Conservation (phyloP, 2,113 vertebrate species). For the Macroglossus sobrinus region DNA sequence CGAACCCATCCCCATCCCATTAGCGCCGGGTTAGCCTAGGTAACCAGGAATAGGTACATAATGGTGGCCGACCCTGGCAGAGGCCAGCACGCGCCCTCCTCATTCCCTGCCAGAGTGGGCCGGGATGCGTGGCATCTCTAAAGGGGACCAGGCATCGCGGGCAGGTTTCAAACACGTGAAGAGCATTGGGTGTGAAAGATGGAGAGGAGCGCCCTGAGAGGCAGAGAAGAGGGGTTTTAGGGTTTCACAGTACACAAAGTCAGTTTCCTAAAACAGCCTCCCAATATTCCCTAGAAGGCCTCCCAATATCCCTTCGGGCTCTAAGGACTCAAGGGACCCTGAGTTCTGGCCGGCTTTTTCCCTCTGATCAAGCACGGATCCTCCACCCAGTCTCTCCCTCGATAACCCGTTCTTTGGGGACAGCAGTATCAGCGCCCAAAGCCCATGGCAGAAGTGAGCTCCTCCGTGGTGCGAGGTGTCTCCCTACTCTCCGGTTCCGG, state of each 20-base stretch:
- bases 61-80: not conserved
- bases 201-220: not conserved
- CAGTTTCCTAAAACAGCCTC: conserved; percentile 15
- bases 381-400: not conserved
- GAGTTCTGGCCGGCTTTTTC: not conserved
- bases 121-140: not conserved
- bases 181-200: not conserved
- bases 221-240: not conserved
- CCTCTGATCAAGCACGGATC: not conserved
- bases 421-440: not conserved
- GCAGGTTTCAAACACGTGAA: conserved; percentile 16
- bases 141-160: not conserved
- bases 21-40: not conserved
- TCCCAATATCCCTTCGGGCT: not conserved
- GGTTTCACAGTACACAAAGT: not conserved
- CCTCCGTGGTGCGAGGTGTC: not conserved
- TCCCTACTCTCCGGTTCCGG: not conserved
- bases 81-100: not conserved
- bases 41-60: not conserved
- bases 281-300: not conserved
- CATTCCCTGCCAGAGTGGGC: not conserved
- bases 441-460: not conserved
- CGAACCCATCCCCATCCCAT: not conserved
- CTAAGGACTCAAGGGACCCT: not conserved
- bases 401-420: not conserved